Conservation (phyloP, 2,113 vertebrate genomes). For the Cyprinodon tularosa region DNA sequence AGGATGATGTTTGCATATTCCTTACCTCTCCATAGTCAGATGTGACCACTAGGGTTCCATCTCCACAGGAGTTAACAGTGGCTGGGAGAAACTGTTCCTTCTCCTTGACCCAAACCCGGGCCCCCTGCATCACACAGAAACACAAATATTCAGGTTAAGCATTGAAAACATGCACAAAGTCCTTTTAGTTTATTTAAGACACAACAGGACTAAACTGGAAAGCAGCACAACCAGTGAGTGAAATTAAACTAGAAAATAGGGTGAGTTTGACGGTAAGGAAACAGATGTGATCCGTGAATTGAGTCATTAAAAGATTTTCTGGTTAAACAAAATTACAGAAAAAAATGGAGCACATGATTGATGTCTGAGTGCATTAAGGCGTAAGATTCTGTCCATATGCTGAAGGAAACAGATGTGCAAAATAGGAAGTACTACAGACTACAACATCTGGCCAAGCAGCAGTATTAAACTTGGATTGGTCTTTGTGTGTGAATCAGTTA, state of each 20-base stretch:
- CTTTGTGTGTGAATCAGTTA: constrained; percentile 7
- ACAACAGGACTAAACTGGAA: neutral
- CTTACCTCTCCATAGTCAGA: constrained; percentile 88
- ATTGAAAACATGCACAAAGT: neutral
- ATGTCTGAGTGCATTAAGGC: neutral
- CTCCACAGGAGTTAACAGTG: constrained; percentile 82
- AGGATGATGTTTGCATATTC: neutral
- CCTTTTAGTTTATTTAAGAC: neutral
- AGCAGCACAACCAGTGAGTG: neutral
- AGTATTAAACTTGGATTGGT: constrained; percentile 11
- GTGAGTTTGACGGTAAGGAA: neutral
- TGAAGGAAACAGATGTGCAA: constrained; percentile 35
- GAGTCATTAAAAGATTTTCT: neutral
- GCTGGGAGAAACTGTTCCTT: constrained; percentile 87
- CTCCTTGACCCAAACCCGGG: constrained; percentile 87
- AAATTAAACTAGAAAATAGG: neutral
- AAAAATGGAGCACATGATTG: neutral
- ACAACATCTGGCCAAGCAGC: constrained; percentile 55
- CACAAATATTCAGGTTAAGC: constrained; percentile 10
- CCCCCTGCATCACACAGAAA: constrained; percentile 81
- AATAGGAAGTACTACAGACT: constrained; percentile 16
- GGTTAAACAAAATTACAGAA: neutral
- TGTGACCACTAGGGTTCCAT: constrained; percentile 83
- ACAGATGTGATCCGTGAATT: neutral
- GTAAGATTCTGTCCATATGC: neutral